Base-by-base conservation (phyloP, 2,888 invertebrate genomes). In the Drosophila falleni region DNA sequence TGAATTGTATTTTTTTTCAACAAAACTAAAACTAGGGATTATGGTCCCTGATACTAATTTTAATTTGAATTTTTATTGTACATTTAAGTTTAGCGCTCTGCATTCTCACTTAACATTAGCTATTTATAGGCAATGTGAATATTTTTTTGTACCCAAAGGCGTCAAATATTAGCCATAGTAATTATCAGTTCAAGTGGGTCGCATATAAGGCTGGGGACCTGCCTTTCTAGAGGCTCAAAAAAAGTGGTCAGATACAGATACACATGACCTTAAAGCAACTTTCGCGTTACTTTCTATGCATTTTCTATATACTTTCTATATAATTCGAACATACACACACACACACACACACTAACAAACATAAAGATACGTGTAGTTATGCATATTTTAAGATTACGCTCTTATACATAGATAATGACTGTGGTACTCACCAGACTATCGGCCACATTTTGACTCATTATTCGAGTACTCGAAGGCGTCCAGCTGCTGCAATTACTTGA, bases 391-490 rank as follows among this genome's bases (percentile, higher is more conserved):
- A 42, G 3, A 42, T 13, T 37, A 26, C 6, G 11, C 33, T 44
- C n/a, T 8, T 39, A 29, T 29, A 29, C 29, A 53, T 49, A 59
- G 37, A 49, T 35, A 56, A 49, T 64, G 26, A 33, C 13, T 47
- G 44, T 29, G 37, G 26, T 76, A 91, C 92, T 91, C 89, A 92
- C 92, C 92, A 93, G 90, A 91, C 93, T 93, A 80, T 93, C 93
- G 86, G 92, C 92, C 86, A 91, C 93, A 93, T 92, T 93, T 91
- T 93, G 92, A 85, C 90, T 91, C 92, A 92, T 92, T 90, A 89
- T 91, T 89, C 74, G 51, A 47, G 61, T 31, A 65, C 75, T 62
- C 55, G 39, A 54, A 49, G 58, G 5, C 51, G 85, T 60, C 61
- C 85, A 75, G 71, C 71, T 77, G 85, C 77, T 74, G 89, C 85